Conservation (phyloP, 2,888 invertebrate species). For the Noctua fimbriata region DNA sequence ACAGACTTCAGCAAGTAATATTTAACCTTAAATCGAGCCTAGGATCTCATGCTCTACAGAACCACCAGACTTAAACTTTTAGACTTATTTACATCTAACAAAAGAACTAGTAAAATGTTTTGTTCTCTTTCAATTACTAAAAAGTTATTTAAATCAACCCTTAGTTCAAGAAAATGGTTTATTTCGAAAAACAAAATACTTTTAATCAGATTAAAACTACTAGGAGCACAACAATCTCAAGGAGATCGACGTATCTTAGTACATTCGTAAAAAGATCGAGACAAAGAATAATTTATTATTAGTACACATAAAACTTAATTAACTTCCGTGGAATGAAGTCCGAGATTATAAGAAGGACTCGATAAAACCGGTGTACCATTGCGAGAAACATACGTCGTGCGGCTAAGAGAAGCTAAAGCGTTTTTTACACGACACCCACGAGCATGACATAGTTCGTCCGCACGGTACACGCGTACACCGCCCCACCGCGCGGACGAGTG, state of each 20-base stretch:
- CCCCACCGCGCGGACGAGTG: no score
- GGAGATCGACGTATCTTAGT: conserved; percentile 11
- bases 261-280: conserved; percentile 30
- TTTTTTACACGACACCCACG: neutral
- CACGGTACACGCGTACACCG: neutral
- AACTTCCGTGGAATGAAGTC: conserved; percentile 38
- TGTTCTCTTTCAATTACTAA: neutral
- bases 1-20: no score
- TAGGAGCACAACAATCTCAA: neutral
- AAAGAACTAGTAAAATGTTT: no score
- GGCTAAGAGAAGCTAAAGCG: neutral
- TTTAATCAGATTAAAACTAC: neutral
- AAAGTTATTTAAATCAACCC: neutral
- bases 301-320: conserved; percentile 53
- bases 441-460: neutral
- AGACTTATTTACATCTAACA: no score
- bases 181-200: neutral
- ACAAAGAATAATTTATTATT: conserved; percentile 44
- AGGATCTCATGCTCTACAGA: no score
- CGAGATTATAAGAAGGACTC: conserved; percentile 31
- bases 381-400: neutral
- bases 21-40: no score
- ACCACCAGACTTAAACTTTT: no score
- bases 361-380: conserved; percentile 25
- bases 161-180: neutral